Evolutionary conservation across 2,113 vertebrate genomes (phyloP).

Genomic region (Ptilonorhynchus violaceus): DNA sequence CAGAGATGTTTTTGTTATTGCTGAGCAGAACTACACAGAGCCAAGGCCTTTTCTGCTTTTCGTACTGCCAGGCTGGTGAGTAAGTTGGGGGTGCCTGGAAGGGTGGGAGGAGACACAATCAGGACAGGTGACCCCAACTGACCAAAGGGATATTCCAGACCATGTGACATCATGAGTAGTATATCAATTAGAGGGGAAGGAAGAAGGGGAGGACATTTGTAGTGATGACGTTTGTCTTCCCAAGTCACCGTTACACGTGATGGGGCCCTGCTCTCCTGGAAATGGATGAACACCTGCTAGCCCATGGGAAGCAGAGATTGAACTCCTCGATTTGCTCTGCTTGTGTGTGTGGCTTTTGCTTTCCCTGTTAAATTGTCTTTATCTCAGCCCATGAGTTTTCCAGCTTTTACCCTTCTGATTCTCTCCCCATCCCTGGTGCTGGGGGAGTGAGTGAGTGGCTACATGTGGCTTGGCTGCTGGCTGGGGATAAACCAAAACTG

Average conservation of each 20-base stretch:
- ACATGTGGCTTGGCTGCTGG: neutral
- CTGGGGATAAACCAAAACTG: neutral
- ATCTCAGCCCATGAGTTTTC: neutral
- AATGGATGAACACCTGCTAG: neutral
- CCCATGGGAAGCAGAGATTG: neutral
- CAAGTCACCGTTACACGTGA: accelerated
- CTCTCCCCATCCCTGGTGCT: neutral
- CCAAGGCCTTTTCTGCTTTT: neutral
- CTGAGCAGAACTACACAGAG: neutral
- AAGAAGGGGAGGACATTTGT: neutral
- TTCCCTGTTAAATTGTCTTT: neutral
- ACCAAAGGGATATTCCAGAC: neutral
- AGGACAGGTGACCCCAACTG: neutral
- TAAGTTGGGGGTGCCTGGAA: neutral
- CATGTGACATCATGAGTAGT: neutral
- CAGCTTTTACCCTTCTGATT: neutral
- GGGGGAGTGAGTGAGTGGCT: accelerated
- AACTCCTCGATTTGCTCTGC: neutral
- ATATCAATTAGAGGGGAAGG: neutral
- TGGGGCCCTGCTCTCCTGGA: neutral
- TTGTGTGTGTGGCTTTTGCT: neutral
- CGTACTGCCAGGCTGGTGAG: neutral
- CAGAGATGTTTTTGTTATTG: neutral
- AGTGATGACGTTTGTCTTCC: neutral
- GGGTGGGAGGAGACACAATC: neutral